Evolutionary conservation across 2,113 vertebrate genomes (phyloP).

Genomic region (Gymnobelideus leadbeateri): DNA sequence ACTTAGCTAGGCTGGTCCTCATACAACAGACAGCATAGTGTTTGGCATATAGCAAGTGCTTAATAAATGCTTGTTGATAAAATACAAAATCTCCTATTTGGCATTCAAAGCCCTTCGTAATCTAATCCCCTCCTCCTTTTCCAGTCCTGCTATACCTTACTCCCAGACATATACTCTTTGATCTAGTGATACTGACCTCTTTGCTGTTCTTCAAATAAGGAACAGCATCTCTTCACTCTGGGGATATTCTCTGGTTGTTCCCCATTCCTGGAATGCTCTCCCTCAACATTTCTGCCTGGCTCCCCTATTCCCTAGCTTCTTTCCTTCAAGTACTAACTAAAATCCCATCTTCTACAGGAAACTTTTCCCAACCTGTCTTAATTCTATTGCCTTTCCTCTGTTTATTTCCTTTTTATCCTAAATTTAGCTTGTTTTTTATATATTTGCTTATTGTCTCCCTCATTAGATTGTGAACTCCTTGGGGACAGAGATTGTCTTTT

Average conservation of each 20-base stretch:
- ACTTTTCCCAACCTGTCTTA: neutral
- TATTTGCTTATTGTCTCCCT: neutral
- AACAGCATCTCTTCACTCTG: neutral
- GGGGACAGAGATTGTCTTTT: neutral
- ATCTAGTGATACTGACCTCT: neutral
- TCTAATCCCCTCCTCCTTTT: neutral
- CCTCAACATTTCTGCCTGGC: neutral
- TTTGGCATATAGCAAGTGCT: neutral
- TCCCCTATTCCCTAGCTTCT: neutral
- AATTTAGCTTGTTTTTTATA: neutral
- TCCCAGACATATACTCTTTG: neutral
- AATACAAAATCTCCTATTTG: neutral
- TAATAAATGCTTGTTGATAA: neutral
- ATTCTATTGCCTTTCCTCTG: neutral
- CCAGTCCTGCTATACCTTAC: neutral
- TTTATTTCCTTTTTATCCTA: neutral
- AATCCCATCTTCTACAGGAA: neutral
- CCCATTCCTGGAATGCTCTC: neutral
- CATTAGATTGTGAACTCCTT: neutral
- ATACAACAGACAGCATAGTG: neutral
- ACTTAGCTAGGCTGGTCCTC: neutral
- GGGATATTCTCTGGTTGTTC: neutral
- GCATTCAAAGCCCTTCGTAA: neutral
- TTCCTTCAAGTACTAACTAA: neutral
- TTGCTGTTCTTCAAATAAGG: neutral